These are phyloP conservation scores for Dipodomys stephensi DNA, from an alignment of 2,113 vertebrate genomes.

Conservation along the genomic window DNA sequence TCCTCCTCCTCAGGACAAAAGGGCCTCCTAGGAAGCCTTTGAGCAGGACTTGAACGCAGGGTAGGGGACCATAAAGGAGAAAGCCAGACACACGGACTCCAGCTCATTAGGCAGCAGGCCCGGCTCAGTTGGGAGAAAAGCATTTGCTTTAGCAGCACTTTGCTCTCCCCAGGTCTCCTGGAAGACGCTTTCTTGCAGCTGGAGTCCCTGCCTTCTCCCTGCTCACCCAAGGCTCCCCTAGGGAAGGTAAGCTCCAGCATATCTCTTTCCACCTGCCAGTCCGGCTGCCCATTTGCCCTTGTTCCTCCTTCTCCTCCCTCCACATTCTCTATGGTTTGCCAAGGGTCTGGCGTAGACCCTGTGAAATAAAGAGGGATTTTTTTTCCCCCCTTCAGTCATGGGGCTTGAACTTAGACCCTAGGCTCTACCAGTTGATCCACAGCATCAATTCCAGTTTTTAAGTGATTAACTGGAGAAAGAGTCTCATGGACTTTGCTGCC, in stretches of 20 bases:
- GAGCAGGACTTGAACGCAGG: background rate
- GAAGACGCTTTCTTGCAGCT: constrained; percentile 81
- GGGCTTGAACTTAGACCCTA: too few relatives aligned
- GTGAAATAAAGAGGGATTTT: background rate
- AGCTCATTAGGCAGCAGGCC: rapidly evolving
- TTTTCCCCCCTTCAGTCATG: background rate
- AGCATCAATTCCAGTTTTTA: too few relatives aligned
- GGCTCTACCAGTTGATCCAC: too few relatives aligned
- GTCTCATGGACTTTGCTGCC: too few relatives aligned
- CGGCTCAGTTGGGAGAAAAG: background rate
- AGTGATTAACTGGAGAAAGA: too few relatives aligned
- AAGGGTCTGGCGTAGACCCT: background rate
- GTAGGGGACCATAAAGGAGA: background rate
- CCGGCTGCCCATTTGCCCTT: background rate
- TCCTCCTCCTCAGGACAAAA: background rate
- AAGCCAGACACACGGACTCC: background rate
- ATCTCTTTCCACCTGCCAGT: background rate
- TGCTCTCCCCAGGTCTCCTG: constrained; percentile 82
- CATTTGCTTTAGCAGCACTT: background rate
- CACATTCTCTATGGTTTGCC: background rate
- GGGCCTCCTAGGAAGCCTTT: background rate
- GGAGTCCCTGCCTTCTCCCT: constrained; percentile 44
- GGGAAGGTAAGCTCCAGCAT: constrained; percentile 64
- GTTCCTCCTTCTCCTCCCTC: background rate
- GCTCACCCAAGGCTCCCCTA: background rate